These are phyloP conservation scores for Eublepharis macularius DNA, from an alignment of 2,113 vertebrate genomes.

Conservation along the genomic window DNA sequence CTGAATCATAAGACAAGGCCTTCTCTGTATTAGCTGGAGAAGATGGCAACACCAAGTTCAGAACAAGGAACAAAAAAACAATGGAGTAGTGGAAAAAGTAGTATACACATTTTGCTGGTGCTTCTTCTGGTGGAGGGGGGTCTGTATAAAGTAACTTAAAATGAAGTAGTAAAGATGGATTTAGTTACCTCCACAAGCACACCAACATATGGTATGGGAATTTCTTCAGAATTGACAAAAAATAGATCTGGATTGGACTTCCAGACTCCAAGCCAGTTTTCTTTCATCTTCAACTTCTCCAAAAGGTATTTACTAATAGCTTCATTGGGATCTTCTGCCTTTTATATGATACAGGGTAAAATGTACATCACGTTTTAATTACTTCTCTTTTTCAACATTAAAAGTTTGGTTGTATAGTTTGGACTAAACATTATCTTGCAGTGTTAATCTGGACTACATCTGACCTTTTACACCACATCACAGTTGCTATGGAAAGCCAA, in stretches of 20 bases:
- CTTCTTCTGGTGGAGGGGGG: no score
- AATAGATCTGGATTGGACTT: constrained; percentile 66
- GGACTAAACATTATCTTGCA: not conserved
- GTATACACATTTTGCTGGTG: no score
- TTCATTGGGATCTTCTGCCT: constrained; percentile 69
- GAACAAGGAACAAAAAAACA: no score
- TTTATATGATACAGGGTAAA: constrained; percentile 6
- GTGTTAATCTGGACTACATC: not conserved
- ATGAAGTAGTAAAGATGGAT: constrained; percentile 15
- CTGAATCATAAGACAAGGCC: not conserved
- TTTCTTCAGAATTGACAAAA: constrained; percentile 62
- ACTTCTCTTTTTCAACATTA: not conserved
- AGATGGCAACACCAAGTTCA: no score
- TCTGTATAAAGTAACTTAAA: not conserved
- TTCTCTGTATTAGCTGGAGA: not conserved
- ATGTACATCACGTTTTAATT: not conserved
- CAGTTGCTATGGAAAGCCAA: not conserved
- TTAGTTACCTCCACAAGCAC: constrained; percentile 62
- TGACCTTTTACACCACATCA: not conserved
- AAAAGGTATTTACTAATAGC: constrained; percentile 58
- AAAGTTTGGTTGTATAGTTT: not conserved
- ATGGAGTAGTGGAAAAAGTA: no score
- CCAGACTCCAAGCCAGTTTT: constrained; percentile 70
- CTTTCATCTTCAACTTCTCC: constrained; percentile 62
- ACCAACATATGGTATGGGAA: constrained; percentile 67